Evolutionary conservation across 2,113 vertebrate species (phyloP).

Genomic region (Turdus rufiventris): DNA sequence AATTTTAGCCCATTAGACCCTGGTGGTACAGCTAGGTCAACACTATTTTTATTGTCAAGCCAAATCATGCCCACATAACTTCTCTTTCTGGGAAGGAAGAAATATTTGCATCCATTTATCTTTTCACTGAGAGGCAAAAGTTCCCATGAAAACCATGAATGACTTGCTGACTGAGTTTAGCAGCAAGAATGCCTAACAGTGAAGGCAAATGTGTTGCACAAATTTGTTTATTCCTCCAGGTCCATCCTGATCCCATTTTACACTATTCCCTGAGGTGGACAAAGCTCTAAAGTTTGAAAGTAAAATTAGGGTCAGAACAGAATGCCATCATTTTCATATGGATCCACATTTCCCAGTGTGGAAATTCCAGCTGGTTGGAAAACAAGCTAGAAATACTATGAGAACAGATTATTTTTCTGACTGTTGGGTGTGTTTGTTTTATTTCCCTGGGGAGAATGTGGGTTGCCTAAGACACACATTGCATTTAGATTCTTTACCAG

Average conservation of each 20-base stretch:
- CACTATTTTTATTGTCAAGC: conserved; percentile 11
- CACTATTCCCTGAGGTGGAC: background rate
- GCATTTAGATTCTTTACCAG: background rate
- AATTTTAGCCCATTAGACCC: background rate
- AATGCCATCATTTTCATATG: background rate
- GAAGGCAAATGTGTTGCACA: background rate
- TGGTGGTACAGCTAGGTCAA: background rate
- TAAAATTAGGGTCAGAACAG: conserved; percentile 6
- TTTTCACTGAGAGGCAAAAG: conserved; percentile 5
- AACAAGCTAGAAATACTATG: background rate
- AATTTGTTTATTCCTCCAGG: background rate
- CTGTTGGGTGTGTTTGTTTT: background rate
- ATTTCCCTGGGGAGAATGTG: conserved; percentile 15
- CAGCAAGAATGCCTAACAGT: background rate
- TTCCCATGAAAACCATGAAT: background rate
- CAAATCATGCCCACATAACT: background rate
- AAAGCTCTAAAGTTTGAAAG: background rate
- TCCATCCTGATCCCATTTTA: background rate
- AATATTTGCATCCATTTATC: conserved; percentile 5
- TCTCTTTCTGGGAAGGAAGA: conserved; percentile 9
- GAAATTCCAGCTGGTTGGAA: conserved; percentile 25
- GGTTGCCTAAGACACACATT: conserved; percentile 7
- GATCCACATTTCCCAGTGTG: background rate
- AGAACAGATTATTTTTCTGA: background rate
- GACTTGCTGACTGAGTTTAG: background rate